A percentile compares a stretch with the other conserved stretches of the same genome.
Evolutionary conservation across 2,797 vertebrate genomes (phyloP).

Genomic region (Mus spretus): DNA sequence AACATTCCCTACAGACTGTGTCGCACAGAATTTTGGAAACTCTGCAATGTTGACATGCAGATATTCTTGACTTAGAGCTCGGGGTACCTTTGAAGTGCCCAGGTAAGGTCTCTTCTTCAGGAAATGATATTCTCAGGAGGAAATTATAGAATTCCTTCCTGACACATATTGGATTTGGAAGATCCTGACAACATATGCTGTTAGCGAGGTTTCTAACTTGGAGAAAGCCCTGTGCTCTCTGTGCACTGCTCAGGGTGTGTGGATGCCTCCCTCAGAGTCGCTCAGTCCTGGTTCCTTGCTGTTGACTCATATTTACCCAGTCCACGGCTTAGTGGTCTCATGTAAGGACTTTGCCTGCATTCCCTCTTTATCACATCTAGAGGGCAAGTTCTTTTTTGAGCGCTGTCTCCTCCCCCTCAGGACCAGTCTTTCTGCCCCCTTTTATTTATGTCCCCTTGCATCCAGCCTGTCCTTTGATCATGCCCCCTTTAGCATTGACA

Average conservation of each 20-base stretch:
- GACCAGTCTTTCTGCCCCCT: not conserved
- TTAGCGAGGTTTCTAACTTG: conserved; percentile 11
- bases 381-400: conserved; percentile 19
- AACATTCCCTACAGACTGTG: conserved; percentile 58
- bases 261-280: not conserved
- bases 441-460: not conserved
- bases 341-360: not conserved
- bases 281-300: not conserved
- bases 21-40: conserved; percentile 41
- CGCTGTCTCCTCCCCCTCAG: not conserved
- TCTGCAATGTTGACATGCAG: conserved; percentile 20
- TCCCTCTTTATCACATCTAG: not conserved
- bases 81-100: conserved; percentile 3
- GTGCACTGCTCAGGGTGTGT: not conserved
- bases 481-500: not conserved
- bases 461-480: not conserved
- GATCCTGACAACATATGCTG: conserved; percentile 7
- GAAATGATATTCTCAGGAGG: conserved; percentile 48
- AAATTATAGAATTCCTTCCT: conserved; percentile 30
- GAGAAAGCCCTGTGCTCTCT: not conserved
- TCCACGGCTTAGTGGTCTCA: not conserved
- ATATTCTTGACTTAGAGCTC: conserved; percentile 50
- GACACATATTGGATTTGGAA: not conserved
- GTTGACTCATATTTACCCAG: not conserved
- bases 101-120: conserved; percentile 36